These are phyloP conservation scores for Lepilemur septentrionalis DNA, from an alignment of 2,797 vertebrate species.

Conservation along the genomic window DNA sequence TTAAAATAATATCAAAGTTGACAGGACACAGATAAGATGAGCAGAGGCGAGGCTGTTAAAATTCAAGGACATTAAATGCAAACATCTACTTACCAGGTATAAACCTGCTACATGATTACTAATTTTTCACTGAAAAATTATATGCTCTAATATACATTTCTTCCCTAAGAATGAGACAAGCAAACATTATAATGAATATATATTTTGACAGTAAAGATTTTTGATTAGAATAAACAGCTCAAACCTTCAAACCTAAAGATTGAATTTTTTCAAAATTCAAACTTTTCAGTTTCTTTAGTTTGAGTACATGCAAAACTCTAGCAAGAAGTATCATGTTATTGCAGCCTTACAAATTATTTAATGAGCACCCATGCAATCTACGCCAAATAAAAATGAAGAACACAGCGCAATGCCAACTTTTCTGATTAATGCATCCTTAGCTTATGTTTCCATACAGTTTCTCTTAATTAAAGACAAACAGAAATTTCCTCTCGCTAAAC, in stretches of 20 bases:
- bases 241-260: not conserved
- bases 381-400: constrained; percentile 80
- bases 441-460: constrained; percentile 76
- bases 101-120: not conserved
- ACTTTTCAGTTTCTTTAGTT: not conserved
- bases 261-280: not conserved
- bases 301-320: not conserved
- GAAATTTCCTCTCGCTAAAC: constrained; percentile 75
- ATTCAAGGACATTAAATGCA: not conserved
- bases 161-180: not conserved
- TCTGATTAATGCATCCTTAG: constrained; percentile 76
- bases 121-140: constrained; percentile 9
- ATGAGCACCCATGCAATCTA: constrained; percentile 61
- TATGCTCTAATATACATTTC: not conserved
- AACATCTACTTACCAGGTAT: not conserved
- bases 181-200: not conserved
- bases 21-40: not conserved
- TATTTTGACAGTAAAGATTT: not conserved
- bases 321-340: constrained; percentile 48
- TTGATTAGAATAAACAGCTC: not conserved
- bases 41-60: not conserved
- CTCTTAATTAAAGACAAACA: constrained; percentile 82
- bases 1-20: constrained; percentile 11
- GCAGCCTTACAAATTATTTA: constrained; percentile 71
- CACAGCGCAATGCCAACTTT: constrained; percentile 35